phyloP scores from a whole-genome alignment of 1,140 invertebrate genomes.

The Eufriesea mexicana region DNA sequence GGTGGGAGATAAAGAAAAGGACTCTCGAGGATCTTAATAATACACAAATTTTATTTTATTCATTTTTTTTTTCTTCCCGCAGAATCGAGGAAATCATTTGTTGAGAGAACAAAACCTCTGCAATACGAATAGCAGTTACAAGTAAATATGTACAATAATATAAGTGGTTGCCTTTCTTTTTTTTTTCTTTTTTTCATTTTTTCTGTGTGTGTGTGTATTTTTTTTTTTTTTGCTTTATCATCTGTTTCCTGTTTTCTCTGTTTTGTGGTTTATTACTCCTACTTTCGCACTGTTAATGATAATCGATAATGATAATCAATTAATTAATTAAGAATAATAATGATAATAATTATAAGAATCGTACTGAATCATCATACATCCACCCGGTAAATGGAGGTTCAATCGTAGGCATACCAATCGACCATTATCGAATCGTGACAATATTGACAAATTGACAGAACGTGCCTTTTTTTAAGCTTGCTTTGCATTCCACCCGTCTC shows the following conservation, averaged over 20 bases:
- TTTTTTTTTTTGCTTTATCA: constrained; percentile 49
- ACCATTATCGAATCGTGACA: constrained; percentile 63
- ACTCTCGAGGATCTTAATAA: constrained; percentile 64
- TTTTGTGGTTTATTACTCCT: constrained; percentile 59
- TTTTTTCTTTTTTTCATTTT: constrained; percentile 30
- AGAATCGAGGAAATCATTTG: constrained; percentile 72
- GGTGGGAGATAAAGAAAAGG: not conserved
- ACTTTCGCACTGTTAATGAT: constrained; percentile 68
- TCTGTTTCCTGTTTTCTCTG: constrained; percentile 53
- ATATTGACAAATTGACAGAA: constrained; percentile 68
- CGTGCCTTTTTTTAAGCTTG: constrained; percentile 33
- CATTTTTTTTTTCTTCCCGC: constrained; percentile 68
- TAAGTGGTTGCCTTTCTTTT: constrained; percentile 65
- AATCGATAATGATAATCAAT: constrained; percentile 74
- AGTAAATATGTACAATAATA: constrained; percentile 74
- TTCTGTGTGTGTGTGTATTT: too few species aligned
- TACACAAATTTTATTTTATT: constrained; percentile 79
- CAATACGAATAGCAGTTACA: constrained; percentile 70
- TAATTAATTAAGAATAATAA: constrained; percentile 69
- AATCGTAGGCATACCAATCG: constrained; percentile 59
- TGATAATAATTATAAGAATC: constrained; percentile 73
- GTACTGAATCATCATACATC: constrained; percentile 70
- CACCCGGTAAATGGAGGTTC: constrained; percentile 56
- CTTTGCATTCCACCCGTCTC: not conserved
- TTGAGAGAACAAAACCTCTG: constrained; percentile 71